Evolutionary conservation across 2,113 vertebrate species (phyloP).

Genomic region (Cavia porcellus): DNA sequence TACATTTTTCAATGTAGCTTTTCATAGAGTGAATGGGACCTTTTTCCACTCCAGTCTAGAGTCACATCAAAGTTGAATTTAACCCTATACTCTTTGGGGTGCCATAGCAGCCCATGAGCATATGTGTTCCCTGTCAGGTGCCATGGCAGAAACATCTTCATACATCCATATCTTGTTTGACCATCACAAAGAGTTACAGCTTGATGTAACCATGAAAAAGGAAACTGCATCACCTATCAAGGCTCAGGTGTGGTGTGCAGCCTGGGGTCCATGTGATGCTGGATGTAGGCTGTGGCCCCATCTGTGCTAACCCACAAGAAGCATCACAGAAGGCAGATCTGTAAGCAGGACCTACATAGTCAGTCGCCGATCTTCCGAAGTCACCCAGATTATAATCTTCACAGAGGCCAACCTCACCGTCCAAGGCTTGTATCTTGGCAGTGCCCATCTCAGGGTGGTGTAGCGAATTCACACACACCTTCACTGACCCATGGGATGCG

Average conservation of each 20-base stretch:
- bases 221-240: not conserved
- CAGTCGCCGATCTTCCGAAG: not conserved
- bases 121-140: not conserved
- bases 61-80: not conserved
- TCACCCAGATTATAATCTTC: not conserved
- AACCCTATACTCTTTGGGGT: not conserved
- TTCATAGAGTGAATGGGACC: not conserved
- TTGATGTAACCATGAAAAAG: fast-evolving
- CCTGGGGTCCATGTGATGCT: not conserved
- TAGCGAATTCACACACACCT: no score
- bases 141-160: not conserved
- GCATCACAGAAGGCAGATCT: not conserved
- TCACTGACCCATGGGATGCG: fast-evolving
- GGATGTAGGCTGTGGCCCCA: not conserved
- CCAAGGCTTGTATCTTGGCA: no score
- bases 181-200: not conserved
- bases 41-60: not conserved
- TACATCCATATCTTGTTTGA: not conserved
- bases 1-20: not conserved
- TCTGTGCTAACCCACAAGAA: not conserved
- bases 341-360: not conserved
- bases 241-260: not conserved
- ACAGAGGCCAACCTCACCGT: not conserved
- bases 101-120: not conserved
- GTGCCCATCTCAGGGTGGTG: no score